Base-by-base conservation (phyloP, 2,888 invertebrate species). In the Gnatocerus cornutus region DNA sequence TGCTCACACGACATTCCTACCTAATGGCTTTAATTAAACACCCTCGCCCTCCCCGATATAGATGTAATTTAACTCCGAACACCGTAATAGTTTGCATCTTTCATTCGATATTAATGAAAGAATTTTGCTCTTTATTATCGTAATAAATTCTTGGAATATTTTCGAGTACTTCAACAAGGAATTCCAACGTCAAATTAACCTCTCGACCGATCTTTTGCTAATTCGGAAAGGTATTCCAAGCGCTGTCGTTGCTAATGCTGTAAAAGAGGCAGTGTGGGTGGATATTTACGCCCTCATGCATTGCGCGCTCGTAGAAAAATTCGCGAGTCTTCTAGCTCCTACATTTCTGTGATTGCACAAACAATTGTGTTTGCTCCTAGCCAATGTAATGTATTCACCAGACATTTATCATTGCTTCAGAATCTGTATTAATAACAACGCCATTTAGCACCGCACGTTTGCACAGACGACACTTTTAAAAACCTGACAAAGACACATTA, bases 21-120 rank as follows among this genome's bases (percentile, higher is more conserved):
- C 69, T 76, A 76, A 77, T 76, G 75, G 71, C 59, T 76, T 77
- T 77, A 77, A 77, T 77, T 77, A 77, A 77, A 76, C 74, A 73
- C 72, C 73, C 71, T 69, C 68, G 62, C 71, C 64, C 66, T 64
- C 67, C 33, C 56, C 68, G 52, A 68, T 68, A 63, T 56, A 68
- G 63, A 63, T 41, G 68, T 56, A 63, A 63, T 53, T 61, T 62
- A 39, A 27, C 68, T 21, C n/a, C 30, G 43, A 37, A 41, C 46
- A 12, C 45, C 29, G 13, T 45, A 39, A 46, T 46, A 48, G 58
- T 58, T 53, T 56, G 12, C 37, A 48, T 56, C 48, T 52, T 63
- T 53, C 29, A 52, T 52, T 52, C 7, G 41, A 43, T 52, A 52
- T 63, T 63, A 52, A 52, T 48, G 52, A 52, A 63, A 52, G 63